Base-by-base conservation (phyloP, 2,113 vertebrate genomes). In the Pao palembangensis region DNA sequence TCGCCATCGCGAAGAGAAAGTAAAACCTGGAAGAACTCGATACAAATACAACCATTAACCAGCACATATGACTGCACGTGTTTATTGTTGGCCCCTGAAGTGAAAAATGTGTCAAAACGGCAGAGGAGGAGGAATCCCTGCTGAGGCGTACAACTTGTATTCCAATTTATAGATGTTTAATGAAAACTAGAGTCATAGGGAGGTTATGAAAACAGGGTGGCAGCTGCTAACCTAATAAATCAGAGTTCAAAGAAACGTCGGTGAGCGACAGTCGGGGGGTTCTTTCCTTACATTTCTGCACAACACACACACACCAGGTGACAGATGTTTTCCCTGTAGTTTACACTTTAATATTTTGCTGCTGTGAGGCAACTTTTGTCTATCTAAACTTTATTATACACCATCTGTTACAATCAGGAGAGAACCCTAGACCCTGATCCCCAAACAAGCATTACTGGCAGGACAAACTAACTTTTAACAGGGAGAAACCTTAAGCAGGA, bases 181-280 rank as follows among this genome's bases (percentile, higher is more conserved):
- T 16, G 44, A 47, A n/a, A 47, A 17, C 6, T 5, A 48, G 44
- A 49, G 58, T 60, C 67, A 48, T 38, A 14, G 43, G 14, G 54
- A 53, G 69, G 21, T 64, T 63, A 51, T 59, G 25, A 51, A 67
- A 64, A 70, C 18, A 46, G 19, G 58, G 47, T 56, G 50, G 48
- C 54, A 73, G 69, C 55, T 49, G 41, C 38, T 59, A 52, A 44
- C 72, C 69, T 82, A 69, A 62, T 65, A 59, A 73, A 79, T 67
- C 46, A 58, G 44, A 76, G 67, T 80, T 86, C 65, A 82, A 80
- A 87, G 67, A 75, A 64, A 51, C 58, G 67, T 64, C 75, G 66
- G 56, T 75, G 58, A 57, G 55, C 16, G 64, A 8, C 51, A 80
- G 67, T 25, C 42, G 55, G 59, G 71, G 56, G 64, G 62, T 71